A percentile compares a stretch with the other conserved stretches of the same genome.
These are phyloP conservation scores for Pygoscelis antarcticus DNA, from an alignment of 2,113 vertebrate species.

Conservation along the genomic window DNA sequence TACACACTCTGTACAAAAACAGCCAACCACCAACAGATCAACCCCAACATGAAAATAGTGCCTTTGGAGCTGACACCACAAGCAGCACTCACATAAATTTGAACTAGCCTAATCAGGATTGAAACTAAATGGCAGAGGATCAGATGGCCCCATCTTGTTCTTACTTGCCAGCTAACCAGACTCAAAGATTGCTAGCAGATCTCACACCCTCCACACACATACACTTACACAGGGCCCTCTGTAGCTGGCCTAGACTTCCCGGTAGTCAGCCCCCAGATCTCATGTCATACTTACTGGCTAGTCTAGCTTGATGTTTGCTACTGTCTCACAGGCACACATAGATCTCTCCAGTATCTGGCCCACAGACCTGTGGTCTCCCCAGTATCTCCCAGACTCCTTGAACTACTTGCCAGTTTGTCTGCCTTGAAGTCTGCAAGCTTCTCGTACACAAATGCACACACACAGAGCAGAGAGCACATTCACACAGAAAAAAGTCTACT, in stretches of 20 bases:
- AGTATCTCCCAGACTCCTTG: not conserved
- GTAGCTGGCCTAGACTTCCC: not conserved
- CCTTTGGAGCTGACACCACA: not conserved
- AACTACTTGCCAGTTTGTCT: not conserved
- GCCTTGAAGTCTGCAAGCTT: not conserved
- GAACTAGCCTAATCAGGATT: not conserved
- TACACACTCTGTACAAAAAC: not conserved
- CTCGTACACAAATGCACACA: not conserved
- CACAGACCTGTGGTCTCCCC: not conserved
- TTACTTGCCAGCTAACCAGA: not conserved
- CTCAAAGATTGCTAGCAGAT: not conserved
- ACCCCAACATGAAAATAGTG: not conserved
- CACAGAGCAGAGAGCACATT: not conserved
- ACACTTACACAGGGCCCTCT: no score
- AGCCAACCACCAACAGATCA: not conserved
- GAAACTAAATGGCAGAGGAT: not conserved
- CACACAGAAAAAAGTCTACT: not conserved
- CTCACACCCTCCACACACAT: rapidly evolving
- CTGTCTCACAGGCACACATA: not conserved
- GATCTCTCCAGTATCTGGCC: not conserved
- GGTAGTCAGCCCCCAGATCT: not conserved
- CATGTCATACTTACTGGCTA: not conserved
- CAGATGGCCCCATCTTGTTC: not conserved
- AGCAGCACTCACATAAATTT: not conserved
- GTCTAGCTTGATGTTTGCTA: not conserved